These are phyloP conservation scores for Trichomycterus rosablanca DNA, from an alignment of 2,113 vertebrate genomes.

Conservation along the genomic window DNA sequence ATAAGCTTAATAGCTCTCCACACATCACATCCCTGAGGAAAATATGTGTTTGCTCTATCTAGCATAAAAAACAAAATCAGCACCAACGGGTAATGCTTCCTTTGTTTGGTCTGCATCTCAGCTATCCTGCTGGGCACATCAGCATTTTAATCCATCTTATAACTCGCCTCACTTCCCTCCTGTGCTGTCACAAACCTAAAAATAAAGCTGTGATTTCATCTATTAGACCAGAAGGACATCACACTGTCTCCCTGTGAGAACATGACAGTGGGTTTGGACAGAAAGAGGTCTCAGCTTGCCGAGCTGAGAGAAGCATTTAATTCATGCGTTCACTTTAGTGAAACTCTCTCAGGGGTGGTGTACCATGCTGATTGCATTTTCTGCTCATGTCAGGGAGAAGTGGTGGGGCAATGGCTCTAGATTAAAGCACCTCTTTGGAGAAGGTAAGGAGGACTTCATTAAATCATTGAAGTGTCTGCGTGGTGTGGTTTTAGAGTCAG, in stretches of 20 bases:
- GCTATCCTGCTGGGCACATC: slow-evolving; percentile 8
- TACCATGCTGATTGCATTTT: slow-evolving; percentile 41
- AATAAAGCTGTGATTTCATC: slow-evolving; percentile 23
- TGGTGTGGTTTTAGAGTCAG: slow-evolving; percentile 9
- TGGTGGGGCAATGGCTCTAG: slow-evolving; percentile 27
- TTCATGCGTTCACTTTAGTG: slow-evolving; percentile 33
- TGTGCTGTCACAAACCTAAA: slow-evolving; percentile 6
- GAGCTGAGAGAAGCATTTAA: slow-evolving; percentile 18
- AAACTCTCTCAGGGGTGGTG: slow-evolving; percentile 26
- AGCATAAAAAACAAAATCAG: neutral
- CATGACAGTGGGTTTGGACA: neutral
- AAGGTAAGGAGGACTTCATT: slow-evolving; percentile 42
- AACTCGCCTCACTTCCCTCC: neutral
- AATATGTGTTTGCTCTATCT: neutral
- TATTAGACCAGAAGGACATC: neutral
- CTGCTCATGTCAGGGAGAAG: slow-evolving; percentile 37
- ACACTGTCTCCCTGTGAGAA: neutral
- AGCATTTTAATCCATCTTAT: slow-evolving; percentile 11
- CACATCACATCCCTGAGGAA: neutral
- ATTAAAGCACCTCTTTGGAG: slow-evolving; percentile 42
- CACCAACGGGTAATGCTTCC: neutral
- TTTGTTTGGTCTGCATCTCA: neutral
- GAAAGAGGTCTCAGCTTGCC: neutral
- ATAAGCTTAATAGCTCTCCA: neutral
- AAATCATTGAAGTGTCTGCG: slow-evolving; percentile 41